phyloP scores from a whole-genome alignment of 2,113 vertebrate species.

The Gobius niger region DNA sequence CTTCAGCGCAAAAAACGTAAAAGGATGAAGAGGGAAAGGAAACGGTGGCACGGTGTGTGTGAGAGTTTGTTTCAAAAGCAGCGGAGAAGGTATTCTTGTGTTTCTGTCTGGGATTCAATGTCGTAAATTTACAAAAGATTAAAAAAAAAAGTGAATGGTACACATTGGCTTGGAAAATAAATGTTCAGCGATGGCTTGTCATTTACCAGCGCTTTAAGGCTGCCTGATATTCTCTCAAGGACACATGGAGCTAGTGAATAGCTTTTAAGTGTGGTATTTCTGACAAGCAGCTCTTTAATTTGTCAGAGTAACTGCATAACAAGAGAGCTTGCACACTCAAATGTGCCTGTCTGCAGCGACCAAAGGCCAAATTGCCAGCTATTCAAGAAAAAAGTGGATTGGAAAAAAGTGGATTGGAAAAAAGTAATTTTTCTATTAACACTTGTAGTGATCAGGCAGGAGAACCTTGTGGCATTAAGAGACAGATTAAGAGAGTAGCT shows the following conservation, averaged over 20 bases:
- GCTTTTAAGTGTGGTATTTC: constrained; percentile 65
- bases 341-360: constrained; percentile 21
- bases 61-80: constrained; percentile 59
- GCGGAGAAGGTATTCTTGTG: constrained; percentile 37
- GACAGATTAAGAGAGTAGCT: constrained; percentile 6
- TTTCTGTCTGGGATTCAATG: constrained; percentile 56
- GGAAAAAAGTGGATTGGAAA: constrained; percentile 1
- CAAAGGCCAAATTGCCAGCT: constrained; percentile 51
- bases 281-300: constrained; percentile 59
- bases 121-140: constrained; percentile 51
- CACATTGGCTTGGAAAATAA: constrained; percentile 39
- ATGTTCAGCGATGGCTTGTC: constrained; percentile 59
- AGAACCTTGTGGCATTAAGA: constrained; percentile 21
- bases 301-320: constrained; percentile 48
- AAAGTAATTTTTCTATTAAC: constrained; percentile 19
- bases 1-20: constrained; percentile 61
- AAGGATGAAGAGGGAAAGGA: constrained; percentile 55
- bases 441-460: constrained; percentile 26
- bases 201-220: constrained; percentile 64
- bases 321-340: constrained; percentile 43
- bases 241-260: constrained; percentile 57
- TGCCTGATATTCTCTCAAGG: constrained; percentile 64
- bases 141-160: constrained; percentile 44
- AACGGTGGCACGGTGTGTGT: constrained; percentile 50
- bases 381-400: constrained; percentile 44